Base-by-base conservation (phyloP, 2,888 invertebrate genomes). In the Drosophila trichaetosa region DNA sequence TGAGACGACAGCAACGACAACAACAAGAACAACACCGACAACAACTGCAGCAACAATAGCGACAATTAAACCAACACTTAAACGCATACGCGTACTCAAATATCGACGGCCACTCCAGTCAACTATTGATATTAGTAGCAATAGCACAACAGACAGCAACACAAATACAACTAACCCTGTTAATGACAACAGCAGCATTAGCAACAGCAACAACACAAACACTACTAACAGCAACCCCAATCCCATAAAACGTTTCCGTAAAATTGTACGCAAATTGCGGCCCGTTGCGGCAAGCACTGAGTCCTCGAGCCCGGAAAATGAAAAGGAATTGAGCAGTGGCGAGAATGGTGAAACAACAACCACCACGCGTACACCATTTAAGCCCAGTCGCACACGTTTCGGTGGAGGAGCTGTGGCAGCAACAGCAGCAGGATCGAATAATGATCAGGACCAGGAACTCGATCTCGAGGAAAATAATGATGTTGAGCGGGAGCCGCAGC, bases 71-170 rank as follows among this genome's bases (percentile, higher is more conserved):
- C 75, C 89, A 29, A 90, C 87, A 57, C 79, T 79, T 5, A 90
- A 86, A 79, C 91, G 92, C 62, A 82, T 91, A 65, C 83, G 91
- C 31, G 86, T 91, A 42, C 71, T 91, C 4, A 91, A 91, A 83
- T 86, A 73, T 67, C 86, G 87, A 64, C 87, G 91, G 52, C 92
- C 90, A 49, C 63, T 86, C 18, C 73, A 78, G 49, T 54, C 64
- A 11, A 57, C 21, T 6, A 70, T 78, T 74, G 71, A 68, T 73
- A 80, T 51, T 73, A 80, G 57, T 72, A 81, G 63, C 78, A 87
- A 79, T 76, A 79, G 56, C 70, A 70, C 72, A 42, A 68, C 70
- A 42, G 40, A 24, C 57, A 52, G 8, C 34, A 74, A 63, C 71
- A 74, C 87, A 84, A 84, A 90, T 78, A 83, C 73, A 51, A 65